Base-by-base conservation (phyloP, 2,113 vertebrate genomes). In the Melanerpes formicivorus region DNA sequence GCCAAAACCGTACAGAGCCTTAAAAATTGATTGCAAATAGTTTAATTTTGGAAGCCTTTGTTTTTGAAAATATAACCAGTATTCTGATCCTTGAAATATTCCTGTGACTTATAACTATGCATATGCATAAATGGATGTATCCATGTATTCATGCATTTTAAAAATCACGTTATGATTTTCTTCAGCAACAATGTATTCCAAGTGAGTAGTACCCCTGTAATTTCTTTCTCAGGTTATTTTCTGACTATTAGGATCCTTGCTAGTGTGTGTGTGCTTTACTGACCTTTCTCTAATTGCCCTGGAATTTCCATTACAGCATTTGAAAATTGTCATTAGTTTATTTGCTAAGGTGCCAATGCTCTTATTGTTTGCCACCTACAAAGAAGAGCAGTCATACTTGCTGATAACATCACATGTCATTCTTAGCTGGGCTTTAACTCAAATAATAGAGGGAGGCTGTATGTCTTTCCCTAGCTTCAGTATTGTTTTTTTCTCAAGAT, bases 291-390 rank as follows among this genome's bases (percentile, higher is more conserved):
- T 83, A 76, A 73, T 93, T 87, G 71, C 67, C 72, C 88, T 88
- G 44, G 69, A 42, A 59, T 95, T 94, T 77, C 76, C 59, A 84
- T 87, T 84, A 48, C 58, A 94, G 37, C 44, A 81, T 87, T 89
- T 96, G 76, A 94, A 95, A 87, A 80, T 80, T 93, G 80, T 60
- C 88, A 81, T 93, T 95, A 95, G 86, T 93, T 94, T 79, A 37
- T 95, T 93, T 94, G 88, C 92, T 93, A 91, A 95, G 40, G 92
- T 95, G 85, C 65, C 92, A 90, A 8, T 79, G 86, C 79, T 88
- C 93, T 52, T 70, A 10, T 86, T 64, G 6, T 58, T 75, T 78
- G 66, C 91, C 89, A 93, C 64, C 58, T 91, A 69, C 56, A 60
- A 80, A 80, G 77, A 84, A 87, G 70, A 15, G 1, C 65, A 44